Conservation (phyloP, 2,888 invertebrate species). For the Timema podura region DNA sequence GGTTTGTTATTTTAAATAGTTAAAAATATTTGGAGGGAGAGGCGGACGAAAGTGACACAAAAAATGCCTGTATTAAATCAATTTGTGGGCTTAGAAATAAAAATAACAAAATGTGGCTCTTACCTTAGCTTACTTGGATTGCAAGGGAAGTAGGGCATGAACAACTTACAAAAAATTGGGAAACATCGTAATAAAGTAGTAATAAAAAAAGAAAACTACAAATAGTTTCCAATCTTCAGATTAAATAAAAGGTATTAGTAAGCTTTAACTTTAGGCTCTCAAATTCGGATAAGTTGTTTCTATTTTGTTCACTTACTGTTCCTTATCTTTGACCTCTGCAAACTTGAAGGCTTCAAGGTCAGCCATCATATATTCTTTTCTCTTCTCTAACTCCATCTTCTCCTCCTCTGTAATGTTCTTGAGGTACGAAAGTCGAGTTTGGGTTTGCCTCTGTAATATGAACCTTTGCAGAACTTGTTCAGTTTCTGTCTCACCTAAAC, state of each 20-base stretch:
- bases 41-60: too few relatives aligned
- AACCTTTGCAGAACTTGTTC: constrained; percentile 72
- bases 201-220: not conserved
- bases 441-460: constrained; percentile 68
- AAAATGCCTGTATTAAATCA: too few relatives aligned
- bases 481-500: constrained; percentile 64
- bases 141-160: too few relatives aligned
- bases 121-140: too few relatives aligned
- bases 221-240: not conserved
- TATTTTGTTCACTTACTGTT: constrained; percentile 57
- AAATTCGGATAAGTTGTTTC: too few relatives aligned
- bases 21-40: too few relatives aligned
- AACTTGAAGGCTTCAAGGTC: constrained; percentile 75
- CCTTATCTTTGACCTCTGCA: constrained; percentile 73
- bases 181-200: too few relatives aligned
- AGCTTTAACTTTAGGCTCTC: too few relatives aligned
- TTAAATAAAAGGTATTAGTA: not conserved
- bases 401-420: constrained; percentile 69
- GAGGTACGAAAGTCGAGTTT: constrained; percentile 63
- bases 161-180: too few relatives aligned
- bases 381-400: constrained; percentile 64
- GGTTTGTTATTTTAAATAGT: too few relatives aligned
- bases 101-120: too few relatives aligned
- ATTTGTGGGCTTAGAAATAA: too few relatives aligned
- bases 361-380: constrained; percentile 58